Evolutionary conservation across 64 coral and sea anemone genomes (phyloP), one percentile per base, ranked within the genome.

Genomic region (Dendrophyllia cribrosa): DNA sequence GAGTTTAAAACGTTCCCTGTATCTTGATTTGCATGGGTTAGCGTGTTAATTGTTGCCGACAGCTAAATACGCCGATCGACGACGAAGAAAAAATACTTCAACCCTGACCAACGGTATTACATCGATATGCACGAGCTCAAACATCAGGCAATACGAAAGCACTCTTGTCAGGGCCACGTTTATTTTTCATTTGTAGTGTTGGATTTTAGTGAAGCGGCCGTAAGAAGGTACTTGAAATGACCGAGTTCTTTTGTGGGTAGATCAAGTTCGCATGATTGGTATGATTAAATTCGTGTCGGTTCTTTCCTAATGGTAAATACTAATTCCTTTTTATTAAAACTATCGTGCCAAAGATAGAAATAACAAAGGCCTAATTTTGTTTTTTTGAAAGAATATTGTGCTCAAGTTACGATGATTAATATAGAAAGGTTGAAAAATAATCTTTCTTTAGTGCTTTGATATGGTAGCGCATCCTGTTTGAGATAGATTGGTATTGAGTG

Each of bases 141-240:
- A 84, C 80, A 68, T 21, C 19, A 67, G 20, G 20, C 80, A 84
- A 84, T 84, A 84, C 62, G 3, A 22, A 65, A 14, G 77, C 80
- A 84, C 60, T 49, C 63, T n/a, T 50, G 26, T 84, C 58, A 21
- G 50, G 62, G 80, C 60, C 10, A 3, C 17, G 80, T 84, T 84
- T 84, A 84, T 84, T 84, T 84, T 84, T 3, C 46, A 67, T 84
- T 84, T 84, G 80, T 68, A 84, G 61, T 84, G 62, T 50, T 43
- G 45, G 17, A 22, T 49, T 68, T 44, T 66, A 50, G 44, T 67
- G 12, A 10, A 67, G 45, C 60, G 51, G 80, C 43, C 34, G n/a
- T 51, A 24, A 84, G 63, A 67, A 84, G 61, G 60, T 43, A 68
- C 80, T 84, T 50, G 21, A 84, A 84, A 44, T 34, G 34, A 34